Evolutionary conservation across 1,140 invertebrate genomes (phyloP), one percentile per base, ranked within the genome.

Genomic region (Leguminivora glycinivorella): DNA sequence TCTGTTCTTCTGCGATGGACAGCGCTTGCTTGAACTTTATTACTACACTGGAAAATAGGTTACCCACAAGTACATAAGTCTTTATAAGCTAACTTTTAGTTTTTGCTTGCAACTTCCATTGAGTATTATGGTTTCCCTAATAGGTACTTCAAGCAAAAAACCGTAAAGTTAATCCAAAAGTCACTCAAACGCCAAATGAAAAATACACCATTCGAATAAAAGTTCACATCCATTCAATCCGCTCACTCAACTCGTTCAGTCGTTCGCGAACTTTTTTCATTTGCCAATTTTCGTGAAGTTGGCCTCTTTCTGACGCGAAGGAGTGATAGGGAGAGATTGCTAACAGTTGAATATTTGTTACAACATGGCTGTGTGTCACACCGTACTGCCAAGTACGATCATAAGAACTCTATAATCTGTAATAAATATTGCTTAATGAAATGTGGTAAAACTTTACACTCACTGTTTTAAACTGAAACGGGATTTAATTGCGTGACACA

Each of bases 311-410:
- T 6, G 47, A 10, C 19, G 19, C 19, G 7, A 52, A 52, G 19
- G 47, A 52, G 47, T 52, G 47, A 52, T 6, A 52, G 47, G 10
- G 47, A 52, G 47, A 52, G 19, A 52, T 9, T 43, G 40, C n/a
- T 52, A 52, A 52, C 47, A 52, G 47, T 52, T 52, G 47, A 52
- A 52, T 52, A 52, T 52, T 52, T 52, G 47, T 52, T 52, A 52
- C 47, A 52, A 52, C 47, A 52, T 22, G 47, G 47, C 47, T 52
- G 47, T 22, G 47, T 22, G n/a, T 52, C 19, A 52, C 47, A 52
- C 47, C 47, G 47, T 52, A 17, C 22, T 19, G 17, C 19, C 7
- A 9, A 9, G 12, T 40, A 40, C 6, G 10, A 9, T 12, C 2
- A 6, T 40, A 40, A 40, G n/a, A n/a, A n/a, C n/a, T n/a, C n/a